Evolutionary conservation across 2,888 invertebrate genomes (phyloP).

Genomic region (Lasioglossum villosulum): DNA sequence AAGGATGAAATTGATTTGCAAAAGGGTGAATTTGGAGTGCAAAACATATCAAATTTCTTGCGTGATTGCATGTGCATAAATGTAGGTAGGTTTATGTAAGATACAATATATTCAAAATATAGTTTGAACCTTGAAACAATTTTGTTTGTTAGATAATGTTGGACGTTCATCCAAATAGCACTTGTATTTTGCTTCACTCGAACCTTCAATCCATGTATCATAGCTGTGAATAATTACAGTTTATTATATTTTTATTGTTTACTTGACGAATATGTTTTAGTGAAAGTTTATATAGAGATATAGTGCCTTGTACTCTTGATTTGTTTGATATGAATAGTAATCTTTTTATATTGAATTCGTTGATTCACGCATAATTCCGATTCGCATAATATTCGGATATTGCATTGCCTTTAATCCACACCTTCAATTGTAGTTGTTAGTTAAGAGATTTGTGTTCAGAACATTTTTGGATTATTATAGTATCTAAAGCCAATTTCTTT

Average conservation of each 20-base stretch:
- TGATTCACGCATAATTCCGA: slow-evolving; percentile 13
- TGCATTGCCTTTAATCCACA: slow-evolving; percentile 38
- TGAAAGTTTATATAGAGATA: not conserved
- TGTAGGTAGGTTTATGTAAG: slow-evolving; percentile 1
- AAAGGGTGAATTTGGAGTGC: no score
- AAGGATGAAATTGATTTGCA: no score
- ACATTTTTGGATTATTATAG: not conserved
- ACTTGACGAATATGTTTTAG: not conserved
- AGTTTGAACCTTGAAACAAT: not conserved
- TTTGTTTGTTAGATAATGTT: not conserved
- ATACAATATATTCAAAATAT: not conserved
- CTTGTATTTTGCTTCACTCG: not conserved
- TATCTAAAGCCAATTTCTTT: slow-evolving; percentile 73
- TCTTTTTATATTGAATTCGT: slow-evolving; percentile 6
- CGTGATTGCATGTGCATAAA: slow-evolving; percentile 35
- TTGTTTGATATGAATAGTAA: slow-evolving; percentile 26
- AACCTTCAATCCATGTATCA: not conserved
- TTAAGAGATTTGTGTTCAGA: slow-evolving; percentile 44
- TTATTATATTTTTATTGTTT: not conserved
- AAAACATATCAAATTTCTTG: slow-evolving; percentile 6
- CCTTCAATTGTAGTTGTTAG: slow-evolving; percentile 24
- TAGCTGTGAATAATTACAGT: slow-evolving; percentile 28
- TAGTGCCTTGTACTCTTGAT: slow-evolving; percentile 29
- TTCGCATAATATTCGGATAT: slow-evolving; percentile 24
- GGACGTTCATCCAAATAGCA: not conserved